Evolutionary conservation across 2,113 vertebrate species (phyloP).

Genomic region (Progne subis): DNA sequence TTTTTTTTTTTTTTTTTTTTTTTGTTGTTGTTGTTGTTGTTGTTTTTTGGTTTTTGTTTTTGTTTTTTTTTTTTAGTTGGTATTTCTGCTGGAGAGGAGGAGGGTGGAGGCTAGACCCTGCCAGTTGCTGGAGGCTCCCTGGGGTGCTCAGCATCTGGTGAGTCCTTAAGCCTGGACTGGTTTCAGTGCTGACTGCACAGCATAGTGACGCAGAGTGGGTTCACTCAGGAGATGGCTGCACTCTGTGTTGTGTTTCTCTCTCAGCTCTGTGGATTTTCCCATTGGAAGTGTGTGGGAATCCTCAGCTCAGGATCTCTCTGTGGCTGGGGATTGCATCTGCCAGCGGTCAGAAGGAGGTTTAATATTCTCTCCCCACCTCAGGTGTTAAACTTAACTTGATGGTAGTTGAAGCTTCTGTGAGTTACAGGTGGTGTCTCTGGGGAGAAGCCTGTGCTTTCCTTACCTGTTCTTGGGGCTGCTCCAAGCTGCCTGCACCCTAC

Average conservation of each 20-base stretch:
- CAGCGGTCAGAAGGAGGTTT: neutral
- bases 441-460: neutral
- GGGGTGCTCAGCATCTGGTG: neutral
- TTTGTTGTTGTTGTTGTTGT: too few species aligned
- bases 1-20: neutral
- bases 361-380: neutral
- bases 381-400: neutral
- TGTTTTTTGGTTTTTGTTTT: neutral
- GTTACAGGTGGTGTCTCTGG: accelerated
- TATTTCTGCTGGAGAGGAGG: constrained; percentile 10
- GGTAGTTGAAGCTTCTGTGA: neutral
- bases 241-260: neutral
- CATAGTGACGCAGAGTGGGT: accelerated
- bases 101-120: neutral
- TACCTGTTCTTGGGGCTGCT: neutral
- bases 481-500: neutral
- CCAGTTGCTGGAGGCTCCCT: neutral
- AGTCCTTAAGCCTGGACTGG: neutral
- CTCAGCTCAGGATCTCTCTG: neutral
- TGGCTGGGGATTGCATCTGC: neutral
- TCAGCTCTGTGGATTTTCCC: neutral
- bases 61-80: constrained; percentile 6
- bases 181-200: neutral
- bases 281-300: neutral
- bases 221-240: neutral